These are phyloP conservation scores for Mactra quadrangularis DNA, from an alignment of 1,140 invertebrate genomes.

Conservation along the genomic window DNA sequence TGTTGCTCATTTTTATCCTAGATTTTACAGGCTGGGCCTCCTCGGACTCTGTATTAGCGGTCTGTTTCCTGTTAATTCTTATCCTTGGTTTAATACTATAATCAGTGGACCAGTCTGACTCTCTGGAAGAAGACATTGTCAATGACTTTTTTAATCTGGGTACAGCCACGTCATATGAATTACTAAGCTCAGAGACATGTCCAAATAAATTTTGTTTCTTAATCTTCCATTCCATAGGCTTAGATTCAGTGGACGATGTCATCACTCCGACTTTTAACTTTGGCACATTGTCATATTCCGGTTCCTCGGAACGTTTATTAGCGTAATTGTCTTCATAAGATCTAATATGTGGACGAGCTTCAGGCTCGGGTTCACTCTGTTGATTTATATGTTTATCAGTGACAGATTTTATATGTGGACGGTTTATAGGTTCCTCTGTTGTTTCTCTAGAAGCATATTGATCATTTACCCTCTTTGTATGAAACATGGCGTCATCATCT, in stretches of 20 bases:
- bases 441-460: slow-evolving; percentile 67
- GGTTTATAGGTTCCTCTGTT: slow-evolving; percentile 23
- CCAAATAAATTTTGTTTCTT: slow-evolving; percentile 78
- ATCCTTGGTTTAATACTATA: slow-evolving; percentile 75
- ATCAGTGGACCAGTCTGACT: slow-evolving; percentile 75
- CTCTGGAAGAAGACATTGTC: slow-evolving; percentile 68
- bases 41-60: slow-evolving; percentile 67
- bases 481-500: slow-evolving; percentile 24
- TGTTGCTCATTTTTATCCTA: slow-evolving; percentile 65
- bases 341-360: slow-evolving; percentile 47
- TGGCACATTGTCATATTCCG: slow-evolving; percentile 59
- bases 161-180: slow-evolving; percentile 64
- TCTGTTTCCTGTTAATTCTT: slow-evolving; percentile 71
- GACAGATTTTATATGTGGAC: slow-evolving; percentile 60
- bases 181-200: slow-evolving; percentile 77
- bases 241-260: slow-evolving; percentile 66
- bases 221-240: slow-evolving; percentile 68
- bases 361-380: slow-evolving; percentile 17
- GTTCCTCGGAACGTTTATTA: slow-evolving; percentile 63
- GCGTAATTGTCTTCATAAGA: slow-evolving; percentile 54
- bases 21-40: not conserved
- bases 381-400: slow-evolving; percentile 33
- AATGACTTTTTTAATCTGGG: slow-evolving; percentile 71
- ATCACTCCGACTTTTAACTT: slow-evolving; percentile 58
- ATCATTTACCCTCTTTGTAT: slow-evolving; percentile 60